phyloP scores from a whole-genome alignment of 2,888 invertebrate genomes.

The Sarcophaga caerulescens region DNA sequence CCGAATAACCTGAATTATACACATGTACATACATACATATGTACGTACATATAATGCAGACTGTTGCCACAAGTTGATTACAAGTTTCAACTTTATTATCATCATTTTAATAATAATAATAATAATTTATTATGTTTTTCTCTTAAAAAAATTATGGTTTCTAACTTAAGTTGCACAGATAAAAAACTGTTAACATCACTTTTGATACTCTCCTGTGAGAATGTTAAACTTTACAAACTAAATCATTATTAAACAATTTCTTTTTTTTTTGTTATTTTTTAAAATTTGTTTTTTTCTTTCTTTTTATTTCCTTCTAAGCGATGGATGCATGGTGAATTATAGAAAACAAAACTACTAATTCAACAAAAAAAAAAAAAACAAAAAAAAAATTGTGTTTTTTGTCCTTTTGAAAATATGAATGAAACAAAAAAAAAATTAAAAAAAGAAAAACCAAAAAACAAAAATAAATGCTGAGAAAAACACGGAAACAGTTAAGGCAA shows the following conservation, averaged over 20 bases:
- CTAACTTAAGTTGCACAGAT: slow-evolving; percentile 46
- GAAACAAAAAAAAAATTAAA: slow-evolving; percentile 27
- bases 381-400: slow-evolving; percentile 39
- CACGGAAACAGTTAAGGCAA: slow-evolving; percentile 67
- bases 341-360: slow-evolving; percentile 45
- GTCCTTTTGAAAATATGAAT: slow-evolving; percentile 42
- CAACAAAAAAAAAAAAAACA: slow-evolving; percentile 41
- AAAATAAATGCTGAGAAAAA: slow-evolving; percentile 46
- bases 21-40: no score
- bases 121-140: slow-evolving; percentile 54
- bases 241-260: slow-evolving; percentile 61
- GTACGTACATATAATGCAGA: no score
- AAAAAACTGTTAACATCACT: slow-evolving; percentile 59
- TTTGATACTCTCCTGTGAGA: slow-evolving; percentile 59
- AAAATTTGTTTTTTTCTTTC: slow-evolving; percentile 44
- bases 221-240: slow-evolving; percentile 64
- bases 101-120: not conserved
- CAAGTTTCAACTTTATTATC: no score
- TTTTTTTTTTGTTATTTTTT: not conserved
- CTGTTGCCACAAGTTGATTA: no score
- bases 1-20: no score
- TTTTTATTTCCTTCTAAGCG: slow-evolving; percentile 46
- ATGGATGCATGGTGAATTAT: slow-evolving; percentile 39
- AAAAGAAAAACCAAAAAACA: not conserved
- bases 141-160: slow-evolving; percentile 50